Conservation (phyloP, 1,140 invertebrate species). For the Lutraria rhynchaena region DNA sequence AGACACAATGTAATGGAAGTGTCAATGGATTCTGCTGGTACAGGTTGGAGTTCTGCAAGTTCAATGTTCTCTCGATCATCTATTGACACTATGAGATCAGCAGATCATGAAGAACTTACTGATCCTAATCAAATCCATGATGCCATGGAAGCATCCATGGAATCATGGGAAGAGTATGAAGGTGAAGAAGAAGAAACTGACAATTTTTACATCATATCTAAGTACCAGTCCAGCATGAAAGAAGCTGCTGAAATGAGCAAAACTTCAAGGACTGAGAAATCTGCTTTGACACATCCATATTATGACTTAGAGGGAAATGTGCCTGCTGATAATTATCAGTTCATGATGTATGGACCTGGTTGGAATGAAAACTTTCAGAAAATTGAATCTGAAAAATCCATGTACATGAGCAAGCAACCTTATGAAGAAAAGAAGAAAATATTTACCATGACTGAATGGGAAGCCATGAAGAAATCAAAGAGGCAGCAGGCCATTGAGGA, state of each 20-base stretch:
- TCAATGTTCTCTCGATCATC: conserved; percentile 74
- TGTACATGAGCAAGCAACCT: conserved; percentile 67
- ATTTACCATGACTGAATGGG: conserved; percentile 80
- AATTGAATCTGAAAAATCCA: conserved; percentile 50
- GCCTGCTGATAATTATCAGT: conserved; percentile 57
- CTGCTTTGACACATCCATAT: conserved; percentile 61
- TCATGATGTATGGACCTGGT: conserved; percentile 27
- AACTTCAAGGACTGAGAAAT: conserved; percentile 41
- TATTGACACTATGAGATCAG: conserved; percentile 70
- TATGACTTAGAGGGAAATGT: conserved; percentile 71
- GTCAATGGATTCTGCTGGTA: conserved; percentile 73
- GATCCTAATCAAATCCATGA: conserved; percentile 70
- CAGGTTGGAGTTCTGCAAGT: conserved; percentile 71
- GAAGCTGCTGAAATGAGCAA: conserved; percentile 54
- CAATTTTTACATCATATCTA: conserved; percentile 57
- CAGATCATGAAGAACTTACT: conserved; percentile 60
- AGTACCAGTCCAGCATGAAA: conserved; percentile 54
- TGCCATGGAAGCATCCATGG: conserved; percentile 78
- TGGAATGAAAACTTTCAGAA: conserved; percentile 57
- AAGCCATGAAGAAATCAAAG: conserved; percentile 72
- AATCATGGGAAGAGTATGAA: conserved; percentile 72
- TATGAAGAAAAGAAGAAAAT: conserved; percentile 79
- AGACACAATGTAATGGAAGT: conserved; percentile 73
- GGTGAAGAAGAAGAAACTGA: conserved; percentile 49
- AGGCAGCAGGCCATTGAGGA: conserved; percentile 10